Conservation (phyloP, 2,113 vertebrate genomes). For the Toxostoma redivivum region DNA sequence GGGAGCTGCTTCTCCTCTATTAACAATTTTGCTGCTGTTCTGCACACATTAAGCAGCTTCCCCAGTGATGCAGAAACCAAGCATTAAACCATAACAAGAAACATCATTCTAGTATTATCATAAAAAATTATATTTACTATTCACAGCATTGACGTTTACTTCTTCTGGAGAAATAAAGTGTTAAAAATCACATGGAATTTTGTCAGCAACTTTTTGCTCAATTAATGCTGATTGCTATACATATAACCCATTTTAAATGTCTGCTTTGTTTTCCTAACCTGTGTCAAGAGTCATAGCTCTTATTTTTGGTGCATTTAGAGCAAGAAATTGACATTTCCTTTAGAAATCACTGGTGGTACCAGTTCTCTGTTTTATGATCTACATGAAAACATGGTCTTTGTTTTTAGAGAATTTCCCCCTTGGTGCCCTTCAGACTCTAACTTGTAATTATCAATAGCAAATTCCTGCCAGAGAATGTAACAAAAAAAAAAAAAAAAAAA, state of each 20-base stretch:
- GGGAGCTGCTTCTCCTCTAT: not conserved
- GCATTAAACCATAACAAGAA: slow-evolving; percentile 12
- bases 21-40: slow-evolving; percentile 11
- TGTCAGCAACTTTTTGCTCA: not conserved
- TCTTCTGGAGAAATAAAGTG: not conserved
- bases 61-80: not conserved
- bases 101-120: not conserved
- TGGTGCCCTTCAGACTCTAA: not conserved
- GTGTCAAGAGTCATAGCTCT: not conserved
- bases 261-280: not conserved
- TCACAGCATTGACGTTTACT: not conserved
- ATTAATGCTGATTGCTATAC: not conserved
- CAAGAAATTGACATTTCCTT: not conserved
- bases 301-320: not conserved
- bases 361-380: not conserved
- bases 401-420: not conserved
- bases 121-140: not conserved
- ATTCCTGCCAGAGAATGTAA: not conserved
- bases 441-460: not conserved
- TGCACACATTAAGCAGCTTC: slow-evolving; percentile 7
- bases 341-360: not conserved
- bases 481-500: not conserved
- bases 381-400: not conserved
- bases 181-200: not conserved
- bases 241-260: not conserved